Conservation (phyloP, 2,113 vertebrate genomes). For the Gnathonemus longibarbis region DNA sequence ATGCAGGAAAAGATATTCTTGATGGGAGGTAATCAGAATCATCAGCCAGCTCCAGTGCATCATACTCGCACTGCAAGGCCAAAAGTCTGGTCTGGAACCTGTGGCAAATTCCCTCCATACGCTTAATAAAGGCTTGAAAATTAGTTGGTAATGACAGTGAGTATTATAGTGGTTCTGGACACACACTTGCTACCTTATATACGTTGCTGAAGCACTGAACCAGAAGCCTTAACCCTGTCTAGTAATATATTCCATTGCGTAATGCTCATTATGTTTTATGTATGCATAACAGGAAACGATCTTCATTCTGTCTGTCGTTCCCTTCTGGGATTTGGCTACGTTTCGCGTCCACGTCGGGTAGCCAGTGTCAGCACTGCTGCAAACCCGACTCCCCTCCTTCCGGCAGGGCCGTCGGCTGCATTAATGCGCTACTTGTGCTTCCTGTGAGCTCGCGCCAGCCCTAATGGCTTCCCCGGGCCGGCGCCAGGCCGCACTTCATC, state of each 20-base stretch:
- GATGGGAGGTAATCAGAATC: background rate
- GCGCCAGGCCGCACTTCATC: background rate
- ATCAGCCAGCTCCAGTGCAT: background rate
- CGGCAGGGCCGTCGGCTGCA: background rate
- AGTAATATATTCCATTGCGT: background rate
- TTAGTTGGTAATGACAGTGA: background rate
- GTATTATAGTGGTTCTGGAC: background rate
- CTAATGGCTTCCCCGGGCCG: conserved; percentile 10
- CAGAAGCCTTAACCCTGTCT: background rate
- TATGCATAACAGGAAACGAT: background rate
- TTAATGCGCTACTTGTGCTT: background rate
- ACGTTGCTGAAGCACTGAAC: background rate
- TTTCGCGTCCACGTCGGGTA: background rate
- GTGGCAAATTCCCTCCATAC: background rate
- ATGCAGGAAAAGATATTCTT: background rate
- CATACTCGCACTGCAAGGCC: background rate
- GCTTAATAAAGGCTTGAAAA: background rate
- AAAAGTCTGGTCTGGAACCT: background rate
- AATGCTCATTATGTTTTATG: background rate
- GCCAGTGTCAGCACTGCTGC: background rate
- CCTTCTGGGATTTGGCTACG: background rate
- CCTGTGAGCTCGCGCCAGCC: background rate
- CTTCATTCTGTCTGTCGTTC: background rate
- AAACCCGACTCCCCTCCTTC: background rate
- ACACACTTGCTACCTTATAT: background rate